Evolutionary conservation across 1,140 invertebrate species (phyloP), one percentile per base, ranked within the genome.

Genomic region (Sarcophaga peregrina): DNA sequence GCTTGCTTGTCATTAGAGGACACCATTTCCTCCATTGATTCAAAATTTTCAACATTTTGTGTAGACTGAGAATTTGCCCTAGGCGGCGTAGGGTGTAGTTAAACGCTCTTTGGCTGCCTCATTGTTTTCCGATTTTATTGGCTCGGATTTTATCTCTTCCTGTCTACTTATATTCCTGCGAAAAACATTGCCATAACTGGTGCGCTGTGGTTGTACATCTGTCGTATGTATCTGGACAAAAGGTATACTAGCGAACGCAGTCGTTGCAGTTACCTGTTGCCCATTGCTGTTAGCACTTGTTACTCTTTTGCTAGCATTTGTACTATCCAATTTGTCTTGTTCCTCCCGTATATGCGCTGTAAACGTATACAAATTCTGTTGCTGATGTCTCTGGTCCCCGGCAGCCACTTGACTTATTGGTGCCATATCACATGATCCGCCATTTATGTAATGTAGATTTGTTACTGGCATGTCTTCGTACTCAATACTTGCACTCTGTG

Each of bases 181-280:
- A 82, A 88, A 90, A 3, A 85, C 85, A 78, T 88, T 89, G 54
- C 86, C 85, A 83, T 87, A 89, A 82, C 85, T 88, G 25, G 85
- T 85, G 20, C 85, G 84, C 68, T 86, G 86, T 62, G 86, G 86
- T 50, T 89, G 88, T 20, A 89, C 54, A 62, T 90, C 85, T 2
- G 87, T 90, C 0, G 88, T 89, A 48, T 90, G 88, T 10, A 90
- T 90, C 82, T 90, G 88, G 8, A 90, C 88, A 73, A 90, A 90
- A 0, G 88, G 88, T 54, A 89, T 87, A 58, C 76, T 62, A 20
- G 13, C 78, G 80, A 83, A 83, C 2, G 0, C 25, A 17, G 3
- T 68, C 3, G 37, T 20, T 8, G 45, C 5, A 47, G 46, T 74
- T 75, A 20, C 10, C 5, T 7, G 20, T 10, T 20, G 8, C 68